Conservation (phyloP, 2,888 invertebrate species). For the Ochropleura plecta region DNA sequence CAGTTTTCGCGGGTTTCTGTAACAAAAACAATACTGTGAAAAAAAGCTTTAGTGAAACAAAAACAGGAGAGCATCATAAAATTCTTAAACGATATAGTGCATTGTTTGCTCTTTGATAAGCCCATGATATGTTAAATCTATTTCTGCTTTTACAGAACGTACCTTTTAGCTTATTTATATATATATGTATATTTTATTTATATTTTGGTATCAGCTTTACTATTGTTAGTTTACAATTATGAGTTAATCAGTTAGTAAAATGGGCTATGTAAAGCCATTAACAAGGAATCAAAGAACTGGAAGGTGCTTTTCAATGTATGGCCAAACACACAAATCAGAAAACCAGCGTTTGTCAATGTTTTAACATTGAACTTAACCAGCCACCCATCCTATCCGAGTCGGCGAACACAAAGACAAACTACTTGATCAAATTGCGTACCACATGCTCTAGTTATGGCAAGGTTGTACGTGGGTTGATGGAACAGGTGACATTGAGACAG, state of each 20-base stretch:
- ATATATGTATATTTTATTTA: neutral
- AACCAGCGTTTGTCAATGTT: neutral
- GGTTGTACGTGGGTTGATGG: conserved; percentile 74
- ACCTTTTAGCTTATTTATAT: neutral
- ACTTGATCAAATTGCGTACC: conserved; percentile 65
- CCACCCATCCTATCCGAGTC: conserved; percentile 26
- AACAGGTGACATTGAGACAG: conserved; percentile 74
- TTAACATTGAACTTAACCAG: conserved; percentile 22
- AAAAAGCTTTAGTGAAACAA: neutral
- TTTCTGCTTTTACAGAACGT: neutral
- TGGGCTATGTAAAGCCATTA: too few species aligned
- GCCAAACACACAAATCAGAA: neutral
- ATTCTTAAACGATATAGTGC: neutral
- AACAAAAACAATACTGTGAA: conserved; percentile 61
- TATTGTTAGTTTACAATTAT: neutral
- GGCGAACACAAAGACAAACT: conserved; percentile 52
- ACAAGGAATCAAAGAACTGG: neutral
- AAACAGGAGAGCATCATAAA: neutral
- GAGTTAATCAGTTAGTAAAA: neutral
- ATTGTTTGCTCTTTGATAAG: neutral
- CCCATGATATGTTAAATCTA: neutral
- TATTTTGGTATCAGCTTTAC: neutral
- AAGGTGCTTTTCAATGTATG: neutral
- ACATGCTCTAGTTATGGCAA: conserved; percentile 76
- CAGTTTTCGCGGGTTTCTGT: conserved; percentile 72